Evolutionary conservation across 2,797 vertebrate species (phyloP).

Genomic region (Menidia menidia): DNA sequence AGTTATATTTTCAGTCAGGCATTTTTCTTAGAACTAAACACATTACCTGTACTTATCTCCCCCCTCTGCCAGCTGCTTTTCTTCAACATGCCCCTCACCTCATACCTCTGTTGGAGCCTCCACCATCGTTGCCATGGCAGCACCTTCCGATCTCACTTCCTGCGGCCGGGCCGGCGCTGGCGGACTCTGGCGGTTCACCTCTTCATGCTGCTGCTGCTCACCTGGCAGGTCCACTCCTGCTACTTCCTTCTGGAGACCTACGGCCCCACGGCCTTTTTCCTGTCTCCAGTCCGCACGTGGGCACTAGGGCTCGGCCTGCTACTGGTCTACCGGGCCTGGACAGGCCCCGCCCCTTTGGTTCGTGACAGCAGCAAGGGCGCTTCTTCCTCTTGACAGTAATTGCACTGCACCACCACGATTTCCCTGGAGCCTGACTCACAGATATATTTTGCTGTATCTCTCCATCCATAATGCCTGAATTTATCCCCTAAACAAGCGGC

Average conservation of each 20-base stretch:
- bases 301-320: conserved; percentile 83
- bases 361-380: conserved; percentile 67
- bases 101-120: conserved; percentile 95
- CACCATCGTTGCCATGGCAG: conserved; percentile 88
- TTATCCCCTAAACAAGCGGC: conserved; percentile 5
- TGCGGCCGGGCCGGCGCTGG: conserved; percentile 67
- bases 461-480: conserved; percentile 39
- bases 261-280: conserved; percentile 87
- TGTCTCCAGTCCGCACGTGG: conserved; percentile 94
- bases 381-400: conserved; percentile 76
- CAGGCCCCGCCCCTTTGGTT: conserved; percentile 70
- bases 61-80: conserved; percentile 85
- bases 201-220: conserved; percentile 86
- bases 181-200: conserved; percentile 80
- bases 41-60: conserved; percentile 26
- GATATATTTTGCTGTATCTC: conserved; percentile 60
- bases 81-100: conserved; percentile 94
- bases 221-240: conserved; percentile 92
- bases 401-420: conserved; percentile 42
- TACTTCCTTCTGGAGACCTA: conserved; percentile 92
- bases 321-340: conserved; percentile 89
- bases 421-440: conserved; percentile 59
- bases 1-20: too few species aligned
- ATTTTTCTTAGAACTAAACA: conserved; percentile 9
- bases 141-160: conserved; percentile 88